Evolutionary conservation across 2,797 vertebrate species (phyloP), one percentile per base, ranked within the genome.

Genomic region (Neosilurus hyrtlii): DNA sequence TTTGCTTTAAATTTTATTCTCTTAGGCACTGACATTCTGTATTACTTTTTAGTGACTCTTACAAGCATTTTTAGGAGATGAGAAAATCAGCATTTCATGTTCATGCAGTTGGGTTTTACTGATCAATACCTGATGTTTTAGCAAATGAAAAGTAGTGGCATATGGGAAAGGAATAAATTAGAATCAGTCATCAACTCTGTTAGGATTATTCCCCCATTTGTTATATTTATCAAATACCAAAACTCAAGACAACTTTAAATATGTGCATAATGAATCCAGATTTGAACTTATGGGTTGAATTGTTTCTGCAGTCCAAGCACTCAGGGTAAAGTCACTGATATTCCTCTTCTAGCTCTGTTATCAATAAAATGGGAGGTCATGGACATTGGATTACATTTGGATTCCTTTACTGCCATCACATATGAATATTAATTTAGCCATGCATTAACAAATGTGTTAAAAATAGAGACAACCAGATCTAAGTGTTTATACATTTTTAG

Each of bases 1-100:
- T 2, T 24, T 62, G 59, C n/a, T 2, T 62, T 11, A 30, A 26
- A 16, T 66, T 16, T 35, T 16, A 66, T 30, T 43, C 16, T 68
- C 52, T 74, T 35, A 20, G 16, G 16, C 56, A 35, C 4, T 35
- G 35, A 43, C 37, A 4, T 43, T 68, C 20, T 70, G 5, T 22
- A 37, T 8, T 37, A 22, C 6, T 15, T 61, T 1, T 37, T n/a
- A 37, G 71, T 73, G 71, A 54, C 49, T 70, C 67, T 35, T 22
- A 59, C 54, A 59, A 75, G 18, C 30, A 22, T 57, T 59, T 75
- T 74, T 57, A 74, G 9, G 26, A 30, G 52, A 75, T 72, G 70
- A 24, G n/a, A 72, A 72, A 72, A 16, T 37, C 72, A 74, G 26
- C 9, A 35, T 74, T 11, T 57, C 16, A 74, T 35, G 72, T 35